Conservation (phyloP, 2,888 invertebrate species). For the Zygogramma bicolorata region DNA sequence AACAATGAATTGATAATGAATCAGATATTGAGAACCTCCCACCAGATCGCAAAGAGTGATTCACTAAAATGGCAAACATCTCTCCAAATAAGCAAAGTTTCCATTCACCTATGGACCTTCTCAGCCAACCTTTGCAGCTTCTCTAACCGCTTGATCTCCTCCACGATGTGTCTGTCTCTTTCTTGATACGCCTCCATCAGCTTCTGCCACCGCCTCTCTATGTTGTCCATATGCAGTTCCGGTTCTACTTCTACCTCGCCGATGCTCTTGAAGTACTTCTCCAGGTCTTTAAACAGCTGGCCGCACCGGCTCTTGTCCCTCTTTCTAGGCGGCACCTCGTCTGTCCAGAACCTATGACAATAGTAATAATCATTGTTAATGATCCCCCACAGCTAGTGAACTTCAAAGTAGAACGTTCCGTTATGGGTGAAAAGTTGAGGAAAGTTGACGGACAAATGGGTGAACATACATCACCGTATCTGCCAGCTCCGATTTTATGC, state of each 20-base stretch:
- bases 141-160: conserved; percentile 92
- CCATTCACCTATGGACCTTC: conserved; percentile 75
- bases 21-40: no score
- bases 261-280: conserved; percentile 88
- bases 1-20: no score
- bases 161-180: conserved; percentile 88
- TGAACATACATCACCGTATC: no score
- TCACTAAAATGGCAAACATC: no score
- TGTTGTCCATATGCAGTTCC: conserved; percentile 85
- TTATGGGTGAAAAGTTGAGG: no score
- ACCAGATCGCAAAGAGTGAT: no score
- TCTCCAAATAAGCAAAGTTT: neutral
- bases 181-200: conserved; percentile 91
- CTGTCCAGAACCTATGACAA: conserved; percentile 94
- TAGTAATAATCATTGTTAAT: no score
- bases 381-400: no score
- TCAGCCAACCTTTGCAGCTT: conserved; percentile 93
- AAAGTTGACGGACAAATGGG: no score
- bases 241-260: conserved; percentile 90
- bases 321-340: conserved; percentile 92
- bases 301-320: conserved; percentile 90
- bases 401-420: no score
- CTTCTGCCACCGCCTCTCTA: conserved; percentile 91
- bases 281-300: conserved; percentile 87
- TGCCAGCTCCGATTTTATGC: no score